Percentiles rank a stretch among this genome's conserved stretches.
phyloP scores from a whole-genome alignment of 2,113 vertebrate species.

The Elaphurus davidianus region DNA sequence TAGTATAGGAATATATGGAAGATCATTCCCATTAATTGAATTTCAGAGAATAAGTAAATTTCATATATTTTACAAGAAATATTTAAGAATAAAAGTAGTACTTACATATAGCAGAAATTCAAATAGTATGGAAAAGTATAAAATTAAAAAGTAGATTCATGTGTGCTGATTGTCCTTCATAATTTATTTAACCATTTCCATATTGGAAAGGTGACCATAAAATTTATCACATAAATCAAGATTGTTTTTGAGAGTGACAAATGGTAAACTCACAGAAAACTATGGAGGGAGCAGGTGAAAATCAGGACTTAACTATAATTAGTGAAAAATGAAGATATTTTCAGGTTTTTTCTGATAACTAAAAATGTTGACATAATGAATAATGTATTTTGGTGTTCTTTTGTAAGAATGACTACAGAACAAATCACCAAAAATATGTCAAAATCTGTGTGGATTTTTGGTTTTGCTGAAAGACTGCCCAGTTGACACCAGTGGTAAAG shows the following conservation, averaged over 20 bases:
- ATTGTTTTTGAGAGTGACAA: background rate
- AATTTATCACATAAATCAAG: background rate
- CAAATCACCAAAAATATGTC: background rate
- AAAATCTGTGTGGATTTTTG: conserved; percentile 18
- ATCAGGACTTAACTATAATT: background rate
- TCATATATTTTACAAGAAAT: background rate
- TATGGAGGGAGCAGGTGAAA: background rate
- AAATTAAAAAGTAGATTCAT: background rate
- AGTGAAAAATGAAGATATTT: background rate
- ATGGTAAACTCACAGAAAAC: background rate
- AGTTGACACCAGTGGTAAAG: background rate
- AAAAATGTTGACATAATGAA: background rate
- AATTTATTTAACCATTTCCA: background rate
- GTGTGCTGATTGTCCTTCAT: background rate
- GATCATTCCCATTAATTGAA: background rate
- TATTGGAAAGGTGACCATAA: background rate
- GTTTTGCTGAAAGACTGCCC: background rate
- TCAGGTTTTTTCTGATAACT: background rate
- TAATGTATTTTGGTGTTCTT: background rate
- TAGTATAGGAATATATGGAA: background rate
- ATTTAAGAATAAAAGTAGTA: background rate
- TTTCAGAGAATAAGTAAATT: background rate
- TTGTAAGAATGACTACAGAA: background rate
- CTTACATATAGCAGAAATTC: background rate
- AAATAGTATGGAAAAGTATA: background rate